Conservation (phyloP, 2,888 invertebrate genomes). For the Leptinotarsa juncta region DNA sequence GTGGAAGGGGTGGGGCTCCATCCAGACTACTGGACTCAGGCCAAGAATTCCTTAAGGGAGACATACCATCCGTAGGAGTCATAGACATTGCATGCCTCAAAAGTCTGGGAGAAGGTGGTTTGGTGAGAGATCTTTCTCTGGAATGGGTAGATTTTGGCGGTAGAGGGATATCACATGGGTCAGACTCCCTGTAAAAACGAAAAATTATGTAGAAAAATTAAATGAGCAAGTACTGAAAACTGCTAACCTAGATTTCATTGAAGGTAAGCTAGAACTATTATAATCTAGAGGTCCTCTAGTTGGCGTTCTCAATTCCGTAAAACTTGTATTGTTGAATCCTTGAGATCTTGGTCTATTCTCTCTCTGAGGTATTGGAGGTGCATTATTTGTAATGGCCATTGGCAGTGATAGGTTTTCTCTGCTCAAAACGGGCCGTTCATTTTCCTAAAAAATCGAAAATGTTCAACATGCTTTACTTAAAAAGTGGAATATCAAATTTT, state of each 20-base stretch:
- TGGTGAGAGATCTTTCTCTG: conserved; percentile 66
- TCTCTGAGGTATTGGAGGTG: conserved; percentile 73
- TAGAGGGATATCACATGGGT: conserved; percentile 62
- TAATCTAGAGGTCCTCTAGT: conserved; percentile 64
- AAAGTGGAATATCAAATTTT: too few relatives aligned
- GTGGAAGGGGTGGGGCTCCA: conserved; percentile 84
- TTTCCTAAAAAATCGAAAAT: conserved; percentile 49
- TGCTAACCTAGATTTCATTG: conserved; percentile 63
- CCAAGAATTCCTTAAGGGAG: conserved; percentile 71
- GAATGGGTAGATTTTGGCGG: conserved; percentile 68
- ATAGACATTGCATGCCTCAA: conserved; percentile 66
- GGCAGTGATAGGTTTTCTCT: conserved; percentile 64
- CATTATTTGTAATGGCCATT: conserved; percentile 61
- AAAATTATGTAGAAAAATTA: neutral
- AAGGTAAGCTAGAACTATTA: conserved; percentile 64
- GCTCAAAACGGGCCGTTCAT: conserved; percentile 54
- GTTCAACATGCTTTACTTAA: neutral
- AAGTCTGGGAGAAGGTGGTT: conserved; percentile 70
- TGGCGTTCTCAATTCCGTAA: conserved; percentile 63
- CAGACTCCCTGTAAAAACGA: conserved; percentile 54
- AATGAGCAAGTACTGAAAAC: neutral
- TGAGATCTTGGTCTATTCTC: conserved; percentile 72
- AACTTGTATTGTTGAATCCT: conserved; percentile 66
- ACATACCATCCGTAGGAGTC: conserved; percentile 67
- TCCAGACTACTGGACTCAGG: conserved; percentile 67